A percentile compares a stretch with the other conserved stretches of the same genome.
phyloP scores from a whole-genome alignment of 2,797 vertebrate species.

The Alca torda region DNA sequence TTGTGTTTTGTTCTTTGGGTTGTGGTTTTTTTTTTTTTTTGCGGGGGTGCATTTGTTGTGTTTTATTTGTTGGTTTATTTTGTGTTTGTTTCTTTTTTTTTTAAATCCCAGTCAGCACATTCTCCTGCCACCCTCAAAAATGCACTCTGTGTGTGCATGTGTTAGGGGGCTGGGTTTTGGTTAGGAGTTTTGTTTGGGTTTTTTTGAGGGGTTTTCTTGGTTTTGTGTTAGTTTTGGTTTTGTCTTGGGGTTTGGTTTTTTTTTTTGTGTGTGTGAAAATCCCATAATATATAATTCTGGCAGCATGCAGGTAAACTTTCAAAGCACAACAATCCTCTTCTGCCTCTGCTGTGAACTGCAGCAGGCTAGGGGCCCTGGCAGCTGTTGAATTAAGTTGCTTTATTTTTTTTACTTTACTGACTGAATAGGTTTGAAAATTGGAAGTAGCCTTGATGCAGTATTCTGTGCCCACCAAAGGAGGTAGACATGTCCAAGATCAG shows the following conservation, averaged over 20 bases:
- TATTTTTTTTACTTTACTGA: not conserved
- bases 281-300: not conserved
- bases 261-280: not conserved
- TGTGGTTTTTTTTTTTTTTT: not conserved
- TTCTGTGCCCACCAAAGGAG: not conserved
- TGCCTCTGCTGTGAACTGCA: not conserved
- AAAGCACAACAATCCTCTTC: not conserved
- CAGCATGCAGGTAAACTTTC: not conserved
- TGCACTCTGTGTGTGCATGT: not conserved
- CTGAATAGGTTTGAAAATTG: not conserved
- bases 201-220: too few relatives aligned
- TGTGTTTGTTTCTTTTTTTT: not conserved
- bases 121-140: not conserved
- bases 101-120: not conserved
- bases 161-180: not conserved
- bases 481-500: not conserved
- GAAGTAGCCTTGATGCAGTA: not conserved
- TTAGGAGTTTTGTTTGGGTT: not conserved
- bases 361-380: rapidly evolving
- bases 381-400: not conserved
- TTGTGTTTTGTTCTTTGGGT: not conserved
- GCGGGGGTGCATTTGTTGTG: not conserved
- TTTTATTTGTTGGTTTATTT: not conserved
- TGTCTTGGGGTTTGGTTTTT: not conserved
- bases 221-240: too few relatives aligned